Evolutionary conservation across 1,140 invertebrate species (phyloP), one percentile per base, ranked within the genome.

Genomic region (Triops cancriformis): DNA sequence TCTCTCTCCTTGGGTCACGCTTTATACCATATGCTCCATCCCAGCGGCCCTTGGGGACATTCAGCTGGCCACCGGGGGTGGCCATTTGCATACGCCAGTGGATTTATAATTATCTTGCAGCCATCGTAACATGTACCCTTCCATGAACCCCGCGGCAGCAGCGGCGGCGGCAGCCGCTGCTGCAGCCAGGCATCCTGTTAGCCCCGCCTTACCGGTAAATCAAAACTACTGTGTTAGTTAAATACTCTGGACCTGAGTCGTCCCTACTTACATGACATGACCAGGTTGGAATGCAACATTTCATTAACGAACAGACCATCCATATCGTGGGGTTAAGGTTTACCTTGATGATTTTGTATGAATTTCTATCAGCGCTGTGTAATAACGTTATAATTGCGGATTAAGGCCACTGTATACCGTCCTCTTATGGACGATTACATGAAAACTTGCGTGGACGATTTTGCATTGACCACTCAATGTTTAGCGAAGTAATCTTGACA

Each of bases 101-200:
- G 73, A 74, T 74, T 74, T 74, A 74, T 31, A 74, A 74, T 74
- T 74, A 41, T 31, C 27, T 74, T 76, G 28, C 14, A 76, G 26
- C 23, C 26, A 76, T 27, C 41, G 26, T 42, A 73, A 74, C 31
- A 79, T 79, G 78, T 79, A 76, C 42, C 75, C 78, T 31, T 64
- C 78, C 72, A 79, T 79, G 78, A 79, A 79, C 72, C 78, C 79
- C 43, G 78, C 78, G 28, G 51, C 51, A 64, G 79, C 78, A 72
- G 79, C 78, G n/a, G 79, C 78, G 11, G 79, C 78, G 11, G 78
- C 77, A n/a, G 79, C 79, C 31, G 79, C 79, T 14, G 77, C 77
- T 27, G 79, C 79, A 28, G 76, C 77, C 26, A 43, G 75, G 26
- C 77, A 76, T 79, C 74, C 77, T 42, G 77, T 79, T 41, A 74